phyloP scores from a whole-genome alignment of 2,888 invertebrate species.

The Mycalesis mineus region DNA sequence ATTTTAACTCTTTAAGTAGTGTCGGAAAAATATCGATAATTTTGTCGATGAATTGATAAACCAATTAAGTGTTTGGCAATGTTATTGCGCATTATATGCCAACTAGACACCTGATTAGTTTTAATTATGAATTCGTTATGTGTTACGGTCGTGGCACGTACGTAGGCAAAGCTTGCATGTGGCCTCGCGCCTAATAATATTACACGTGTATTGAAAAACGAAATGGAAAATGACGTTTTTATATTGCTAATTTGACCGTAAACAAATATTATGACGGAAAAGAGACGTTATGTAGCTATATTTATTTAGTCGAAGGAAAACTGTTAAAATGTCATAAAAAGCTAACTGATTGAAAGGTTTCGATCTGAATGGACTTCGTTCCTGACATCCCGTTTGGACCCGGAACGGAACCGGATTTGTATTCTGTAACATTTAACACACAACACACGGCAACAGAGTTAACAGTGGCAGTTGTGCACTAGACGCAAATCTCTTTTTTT shows the following conservation, averaged over 20 bases:
- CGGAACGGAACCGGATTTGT: no score
- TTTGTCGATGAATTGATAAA: background rate
- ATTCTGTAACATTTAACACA: no score
- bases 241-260: background rate
- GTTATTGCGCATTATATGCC: slow-evolving; percentile 10
- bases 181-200: slow-evolving; percentile 13
- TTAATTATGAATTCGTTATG: slow-evolving; percentile 10
- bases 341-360: no score
- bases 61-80: slow-evolving; percentile 4
- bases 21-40: background rate
- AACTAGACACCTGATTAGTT: slow-evolving; percentile 16
- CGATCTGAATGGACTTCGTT: no score
- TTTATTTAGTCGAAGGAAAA: no score
- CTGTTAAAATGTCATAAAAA: no score
- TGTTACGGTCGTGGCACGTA: slow-evolving; percentile 5
- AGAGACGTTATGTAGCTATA: no score
- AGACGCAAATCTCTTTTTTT: no score
- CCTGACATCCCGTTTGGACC: no score
- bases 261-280: no score
- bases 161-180: background rate
- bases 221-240: background rate
- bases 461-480: no score
- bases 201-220: slow-evolving; percentile 16
- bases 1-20: background rate
- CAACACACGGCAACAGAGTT: no score